phyloP scores from a whole-genome alignment of 1,140 invertebrate genomes.

The Nautilus pompilius region DNA sequence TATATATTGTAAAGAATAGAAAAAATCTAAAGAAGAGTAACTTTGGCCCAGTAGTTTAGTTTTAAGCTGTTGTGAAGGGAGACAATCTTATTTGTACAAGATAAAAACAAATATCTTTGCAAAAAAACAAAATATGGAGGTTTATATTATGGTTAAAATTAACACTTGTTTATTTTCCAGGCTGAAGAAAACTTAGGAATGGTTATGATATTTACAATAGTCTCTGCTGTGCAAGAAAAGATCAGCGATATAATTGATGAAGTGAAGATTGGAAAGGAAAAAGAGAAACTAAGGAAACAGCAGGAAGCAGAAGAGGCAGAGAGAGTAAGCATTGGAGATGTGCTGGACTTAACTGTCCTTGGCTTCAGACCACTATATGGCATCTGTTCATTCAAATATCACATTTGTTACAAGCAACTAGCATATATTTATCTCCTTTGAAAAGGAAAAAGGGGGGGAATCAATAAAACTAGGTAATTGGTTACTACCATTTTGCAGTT shows the following conservation, averaged over 20 bases:
- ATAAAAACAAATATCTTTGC: background rate
- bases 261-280: slow-evolving; percentile 69
- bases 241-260: slow-evolving; percentile 61
- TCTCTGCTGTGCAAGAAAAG: slow-evolving; percentile 82
- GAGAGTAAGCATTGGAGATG: slow-evolving; percentile 64
- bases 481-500: too few relatives aligned
- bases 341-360: too few relatives aligned
- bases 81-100: background rate
- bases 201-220: slow-evolving; percentile 96
- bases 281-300: slow-evolving; percentile 68
- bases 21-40: background rate
- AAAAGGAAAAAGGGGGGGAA: too few relatives aligned
- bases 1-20: background rate
- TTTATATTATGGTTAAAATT: background rate
- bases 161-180: slow-evolving; percentile 54
- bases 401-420: too few relatives aligned
- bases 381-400: too few relatives aligned
- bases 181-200: slow-evolving; percentile 88
- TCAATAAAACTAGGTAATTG: too few relatives aligned
- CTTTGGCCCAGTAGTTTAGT: background rate
- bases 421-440: too few relatives aligned
- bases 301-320: slow-evolving; percentile 92
- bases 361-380: too few relatives aligned
- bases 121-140: background rate
- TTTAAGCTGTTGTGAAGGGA: slow-evolving; percentile 4